phyloP scores from a whole-genome alignment of 2,888 invertebrate genomes.

The Actias luna region DNA sequence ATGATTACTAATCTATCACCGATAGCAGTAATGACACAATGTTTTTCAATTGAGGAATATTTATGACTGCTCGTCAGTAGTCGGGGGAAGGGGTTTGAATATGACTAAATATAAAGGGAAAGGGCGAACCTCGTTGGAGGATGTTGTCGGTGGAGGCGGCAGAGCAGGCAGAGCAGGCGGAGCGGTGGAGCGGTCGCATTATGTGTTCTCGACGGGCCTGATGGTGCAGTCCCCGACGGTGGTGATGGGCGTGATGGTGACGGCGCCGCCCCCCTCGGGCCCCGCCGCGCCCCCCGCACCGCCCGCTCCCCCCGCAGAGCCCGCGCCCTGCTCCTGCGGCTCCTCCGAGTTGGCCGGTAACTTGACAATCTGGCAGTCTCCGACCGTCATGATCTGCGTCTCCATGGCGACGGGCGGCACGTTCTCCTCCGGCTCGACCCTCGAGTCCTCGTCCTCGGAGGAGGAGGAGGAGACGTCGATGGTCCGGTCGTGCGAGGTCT shows the following conservation, averaged over 20 bases:
- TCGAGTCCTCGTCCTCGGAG: slow-evolving; percentile 64
- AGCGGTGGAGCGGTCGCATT: slow-evolving; percentile 35
- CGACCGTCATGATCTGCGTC: slow-evolving; percentile 77
- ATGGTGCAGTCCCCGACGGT: slow-evolving; percentile 78
- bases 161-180: too few species aligned
- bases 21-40: too few species aligned
- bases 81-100: too few species aligned
- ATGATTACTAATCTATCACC: neutral
- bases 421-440: slow-evolving; percentile 61
- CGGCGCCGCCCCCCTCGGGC: slow-evolving; percentile 59
- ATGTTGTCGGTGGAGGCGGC: too few species aligned
- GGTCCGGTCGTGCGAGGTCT: slow-evolving; percentile 60
- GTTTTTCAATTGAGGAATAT: too few species aligned
- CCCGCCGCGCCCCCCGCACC: slow-evolving; percentile 55
- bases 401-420: slow-evolving; percentile 60
- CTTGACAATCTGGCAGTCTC: slow-evolving; percentile 77
- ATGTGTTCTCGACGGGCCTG: slow-evolving; percentile 71
- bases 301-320: too few species aligned
- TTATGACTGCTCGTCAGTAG: too few species aligned
- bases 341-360: slow-evolving; percentile 61
- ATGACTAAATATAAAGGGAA: slow-evolving; percentile 7
- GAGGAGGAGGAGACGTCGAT: slow-evolving; percentile 73
- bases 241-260: slow-evolving; percentile 73
- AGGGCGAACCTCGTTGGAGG: slow-evolving; percentile 14
- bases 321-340: slow-evolving; percentile 52